Evolutionary conservation across 2,797 vertebrate species (phyloP).

Genomic region (Cuniculus paca): DNA sequence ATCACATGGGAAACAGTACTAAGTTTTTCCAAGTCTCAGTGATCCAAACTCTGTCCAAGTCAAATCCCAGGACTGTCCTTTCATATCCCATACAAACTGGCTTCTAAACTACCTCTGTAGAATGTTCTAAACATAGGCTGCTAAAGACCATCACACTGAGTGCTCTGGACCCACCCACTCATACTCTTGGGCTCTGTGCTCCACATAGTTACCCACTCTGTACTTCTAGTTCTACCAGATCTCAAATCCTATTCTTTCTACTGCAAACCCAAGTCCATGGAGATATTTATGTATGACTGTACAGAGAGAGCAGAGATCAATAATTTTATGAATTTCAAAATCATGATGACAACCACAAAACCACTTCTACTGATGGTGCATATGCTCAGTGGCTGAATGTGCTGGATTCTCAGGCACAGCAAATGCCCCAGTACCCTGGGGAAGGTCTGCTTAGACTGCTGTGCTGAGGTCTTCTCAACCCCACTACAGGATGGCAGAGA

Average conservation of each 20-base stretch:
- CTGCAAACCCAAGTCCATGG: background rate
- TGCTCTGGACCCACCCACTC: background rate
- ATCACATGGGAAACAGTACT: background rate
- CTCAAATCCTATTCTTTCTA: background rate
- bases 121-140: background rate
- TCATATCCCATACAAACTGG: background rate
- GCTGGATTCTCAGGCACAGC: background rate
- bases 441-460: background rate
- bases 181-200: background rate
- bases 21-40: slow-evolving; percentile 18
- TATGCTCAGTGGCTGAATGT: too few relatives aligned
- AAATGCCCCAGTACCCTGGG: background rate
- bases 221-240: background rate
- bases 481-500: background rate
- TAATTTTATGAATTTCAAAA: background rate
- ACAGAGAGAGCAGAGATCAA: background rate
- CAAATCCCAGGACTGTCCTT: background rate
- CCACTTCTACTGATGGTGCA: background rate
- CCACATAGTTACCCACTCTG: background rate
- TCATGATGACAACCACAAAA: background rate
- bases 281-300: background rate
- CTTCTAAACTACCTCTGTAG: slow-evolving; percentile 1
- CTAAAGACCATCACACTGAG: background rate
- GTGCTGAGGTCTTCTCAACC: background rate
- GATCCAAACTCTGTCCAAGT: background rate